Conservation (phyloP, 2,797 vertebrate species). For the Danio choprae region DNA sequence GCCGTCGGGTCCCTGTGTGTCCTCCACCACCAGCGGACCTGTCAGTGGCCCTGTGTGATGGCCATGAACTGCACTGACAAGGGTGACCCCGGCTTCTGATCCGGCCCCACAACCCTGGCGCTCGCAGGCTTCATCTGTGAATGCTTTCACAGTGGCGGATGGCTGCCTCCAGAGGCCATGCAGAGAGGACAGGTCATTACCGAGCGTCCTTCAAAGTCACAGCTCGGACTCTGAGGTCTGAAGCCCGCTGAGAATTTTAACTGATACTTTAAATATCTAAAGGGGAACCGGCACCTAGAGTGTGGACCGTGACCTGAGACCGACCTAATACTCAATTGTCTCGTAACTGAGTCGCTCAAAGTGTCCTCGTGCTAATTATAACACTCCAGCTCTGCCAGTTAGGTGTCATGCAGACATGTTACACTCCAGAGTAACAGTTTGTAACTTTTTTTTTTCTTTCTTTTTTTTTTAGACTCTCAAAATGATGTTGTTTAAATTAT, state of each 20-base stretch:
- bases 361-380: conserved; percentile 69
- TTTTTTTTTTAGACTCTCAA: no score
- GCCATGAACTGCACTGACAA: conserved; percentile 69
- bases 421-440: conserved; percentile 47
- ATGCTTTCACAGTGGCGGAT: conserved; percentile 64
- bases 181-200: conserved; percentile 77
- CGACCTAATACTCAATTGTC: conserved; percentile 57
- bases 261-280: conserved; percentile 62
- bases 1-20: conserved; percentile 62
- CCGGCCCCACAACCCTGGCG: conserved; percentile 52
- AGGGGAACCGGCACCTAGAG: conserved; percentile 44
- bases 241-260: conserved; percentile 70
- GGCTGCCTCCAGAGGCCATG: conserved; percentile 68
- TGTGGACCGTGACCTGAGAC: conserved; percentile 47
- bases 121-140: conserved; percentile 74
- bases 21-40: conserved; percentile 66
- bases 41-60: conserved; percentile 67
- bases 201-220: conserved; percentile 72
- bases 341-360: conserved; percentile 70
- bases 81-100: conserved; percentile 70
- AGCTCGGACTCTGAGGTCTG: conserved; percentile 54
- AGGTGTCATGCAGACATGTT: conserved; percentile 42
- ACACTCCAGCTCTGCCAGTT: conserved; percentile 59
- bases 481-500: no score
- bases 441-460: neutral